These are phyloP conservation scores for Ectropis crepuscularia DNA, from an alignment of 2,888 invertebrate genomes.

Conservation along the genomic window DNA sequence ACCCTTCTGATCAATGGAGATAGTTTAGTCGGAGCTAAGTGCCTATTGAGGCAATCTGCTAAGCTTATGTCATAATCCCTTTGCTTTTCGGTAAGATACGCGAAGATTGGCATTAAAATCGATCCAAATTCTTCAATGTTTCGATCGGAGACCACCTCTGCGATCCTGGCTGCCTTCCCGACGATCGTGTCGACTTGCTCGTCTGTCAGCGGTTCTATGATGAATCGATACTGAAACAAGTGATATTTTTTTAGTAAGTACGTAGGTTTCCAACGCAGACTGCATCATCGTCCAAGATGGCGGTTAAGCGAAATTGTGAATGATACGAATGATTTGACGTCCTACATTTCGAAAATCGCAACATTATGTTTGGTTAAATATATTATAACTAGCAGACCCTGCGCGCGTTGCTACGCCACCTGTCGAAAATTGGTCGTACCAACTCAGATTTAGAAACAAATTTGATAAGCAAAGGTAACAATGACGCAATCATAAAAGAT, in stretches of 20 bases:
- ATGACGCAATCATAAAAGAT: too few species aligned
- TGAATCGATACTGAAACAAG: slow-evolving; percentile 69
- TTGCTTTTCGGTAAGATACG: slow-evolving; percentile 62
- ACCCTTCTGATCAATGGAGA: slow-evolving; percentile 33
- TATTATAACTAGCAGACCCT: too few species aligned
- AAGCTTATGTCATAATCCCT: slow-evolving; percentile 52
- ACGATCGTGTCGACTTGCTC: slow-evolving; percentile 55
- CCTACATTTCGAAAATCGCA: too few species aligned
- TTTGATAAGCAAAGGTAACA: too few species aligned
- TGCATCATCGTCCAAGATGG: background rate
- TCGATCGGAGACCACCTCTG: slow-evolving; percentile 49
- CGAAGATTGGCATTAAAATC: slow-evolving; percentile 62
- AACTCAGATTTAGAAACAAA: too few species aligned
- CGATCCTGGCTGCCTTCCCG: slow-evolving; percentile 53
- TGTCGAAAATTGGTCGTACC: too few species aligned
- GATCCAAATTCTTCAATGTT: slow-evolving; percentile 57
- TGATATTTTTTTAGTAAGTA: background rate
- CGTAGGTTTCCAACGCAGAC: too few species aligned
- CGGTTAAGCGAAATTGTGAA: too few species aligned
- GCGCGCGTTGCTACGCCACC: too few species aligned
- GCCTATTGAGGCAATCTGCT: slow-evolving; percentile 32
- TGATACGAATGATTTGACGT: too few species aligned
- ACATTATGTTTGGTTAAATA: too few species aligned
- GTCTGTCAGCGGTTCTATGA: slow-evolving; percentile 60
- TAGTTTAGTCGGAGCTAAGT: slow-evolving; percentile 24